A percentile compares a stretch with the other conserved stretches of the same genome.
Evolutionary conservation across 2,113 vertebrate genomes (phyloP).

Genomic region (Aix galericulata): DNA sequence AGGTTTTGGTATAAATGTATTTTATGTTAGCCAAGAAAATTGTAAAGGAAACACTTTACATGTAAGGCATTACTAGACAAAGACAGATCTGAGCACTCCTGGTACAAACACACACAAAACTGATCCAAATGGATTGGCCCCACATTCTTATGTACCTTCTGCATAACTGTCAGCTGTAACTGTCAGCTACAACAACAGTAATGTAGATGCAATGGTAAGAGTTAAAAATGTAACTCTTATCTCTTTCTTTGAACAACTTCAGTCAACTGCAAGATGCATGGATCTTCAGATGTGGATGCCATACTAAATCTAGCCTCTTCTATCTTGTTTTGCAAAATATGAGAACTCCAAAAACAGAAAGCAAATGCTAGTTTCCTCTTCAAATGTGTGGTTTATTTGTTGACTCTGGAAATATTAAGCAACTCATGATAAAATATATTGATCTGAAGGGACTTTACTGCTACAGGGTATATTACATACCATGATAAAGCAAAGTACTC

Average conservation of each 20-base stretch:
- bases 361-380: background rate
- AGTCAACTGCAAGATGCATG: background rate
- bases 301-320: background rate
- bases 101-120: background rate
- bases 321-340: background rate
- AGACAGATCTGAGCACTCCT: background rate
- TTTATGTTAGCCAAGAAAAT: background rate
- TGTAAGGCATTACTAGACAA: background rate
- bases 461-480: background rate
- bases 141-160: fast-evolving
- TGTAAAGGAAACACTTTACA: background rate
- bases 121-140: background rate
- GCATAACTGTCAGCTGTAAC: background rate
- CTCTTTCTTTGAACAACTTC: background rate
- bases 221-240: background rate
- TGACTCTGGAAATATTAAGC: background rate
- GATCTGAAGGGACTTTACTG: background rate
- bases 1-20: background rate
- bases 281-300: background rate
- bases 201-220: background rate
- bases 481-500: background rate
- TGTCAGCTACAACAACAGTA: background rate
- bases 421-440: background rate
- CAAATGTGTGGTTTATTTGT: background rate
- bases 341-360: background rate